Base-by-base conservation (phyloP, 2,888 invertebrate species). In the Cephus pygmeus region DNA sequence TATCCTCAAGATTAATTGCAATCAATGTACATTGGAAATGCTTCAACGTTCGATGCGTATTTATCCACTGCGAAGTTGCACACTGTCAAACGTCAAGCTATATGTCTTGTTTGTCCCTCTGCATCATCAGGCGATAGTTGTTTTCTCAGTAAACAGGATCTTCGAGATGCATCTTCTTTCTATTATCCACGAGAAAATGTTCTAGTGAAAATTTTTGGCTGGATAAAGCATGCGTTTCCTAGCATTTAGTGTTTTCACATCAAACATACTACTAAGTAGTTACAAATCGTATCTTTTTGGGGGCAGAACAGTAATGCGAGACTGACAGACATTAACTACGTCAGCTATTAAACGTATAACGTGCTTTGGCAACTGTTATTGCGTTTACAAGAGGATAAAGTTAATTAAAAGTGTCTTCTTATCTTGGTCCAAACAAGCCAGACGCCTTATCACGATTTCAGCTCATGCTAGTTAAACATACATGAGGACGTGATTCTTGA, bases 341-440 rank as follows among this genome's bases (percentile, higher is more conserved):
- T 56, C 23, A 56, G 23, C 56, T 56, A 56, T 56, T 56, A 56
- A 56, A 56, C 56, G 23, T 56, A 56, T 23, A 56, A 56, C 56
- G 56, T 56, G 23, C 56, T 56, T 56, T 23, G 23, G 15, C 9
- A 23, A 56, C 56, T 56, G 56, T 23, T 23, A 23, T 23, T 56
- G 9, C 79, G 73, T 73, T 68, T 56, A 73, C 76, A 76, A 75
- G 78, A 77, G 80, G 77, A 73, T 79, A 81, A 81, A 81, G 79
- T 81, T 80, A n/a, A 30, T 6, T 56, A 56, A 56, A 56, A 56
- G 56, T 56, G 56, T 56, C 23, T 40, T 40, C 40, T 83, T 85
- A 88, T 88, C 88, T 80, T 40, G 80, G 74, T 75, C 81, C 79
- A 84, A 85, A 83, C 82, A 85, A 80, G 80, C 30, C 74, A 79